These are phyloP conservation scores for Drosophila navojoa DNA, from an alignment of 1,140 invertebrate genomes.

Conservation along the genomic window DNA sequence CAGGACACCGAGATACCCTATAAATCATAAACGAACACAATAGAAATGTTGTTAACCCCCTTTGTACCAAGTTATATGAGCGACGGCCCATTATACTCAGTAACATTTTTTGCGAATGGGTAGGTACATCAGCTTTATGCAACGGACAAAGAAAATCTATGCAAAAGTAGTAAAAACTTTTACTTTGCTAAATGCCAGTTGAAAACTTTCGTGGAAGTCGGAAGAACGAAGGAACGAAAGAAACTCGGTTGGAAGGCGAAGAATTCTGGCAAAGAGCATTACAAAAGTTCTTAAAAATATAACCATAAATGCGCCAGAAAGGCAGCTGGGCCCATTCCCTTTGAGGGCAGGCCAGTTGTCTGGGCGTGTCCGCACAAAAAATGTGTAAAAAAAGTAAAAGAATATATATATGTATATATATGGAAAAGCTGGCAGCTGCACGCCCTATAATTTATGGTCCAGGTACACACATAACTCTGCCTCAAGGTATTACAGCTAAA, in stretches of 20 bases:
- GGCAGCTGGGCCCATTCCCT: constrained; percentile 41
- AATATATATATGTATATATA: background rate
- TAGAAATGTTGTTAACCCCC: too few species aligned
- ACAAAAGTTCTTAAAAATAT: constrained; percentile 64
- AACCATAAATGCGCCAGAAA: constrained; percentile 43
- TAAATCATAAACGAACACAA: background rate
- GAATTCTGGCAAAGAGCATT: constrained; percentile 42
- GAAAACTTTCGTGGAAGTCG: constrained; percentile 40
- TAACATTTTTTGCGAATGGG: background rate
- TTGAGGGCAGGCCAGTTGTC: constrained; percentile 41
- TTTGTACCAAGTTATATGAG: too few species aligned
- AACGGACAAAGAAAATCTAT: background rate
- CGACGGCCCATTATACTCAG: too few species aligned
- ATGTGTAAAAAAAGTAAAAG: constrained; percentile 11
- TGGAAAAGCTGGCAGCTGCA: constrained; percentile 65
- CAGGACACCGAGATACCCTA: constrained; percentile 11
- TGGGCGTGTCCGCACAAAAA: constrained; percentile 39
- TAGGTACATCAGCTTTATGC: background rate
- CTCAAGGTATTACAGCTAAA: constrained; percentile 43
- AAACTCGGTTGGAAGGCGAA: constrained; percentile 3
- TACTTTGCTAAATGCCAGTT: constrained; percentile 1
- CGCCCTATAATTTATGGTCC: constrained; percentile 62
- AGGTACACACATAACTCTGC: constrained; percentile 42
- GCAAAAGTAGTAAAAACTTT: constrained; percentile 43
- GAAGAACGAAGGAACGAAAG: constrained; percentile 5